Conservation (phyloP, 2,797 vertebrate species). For the Anisognathus igniventris region DNA sequence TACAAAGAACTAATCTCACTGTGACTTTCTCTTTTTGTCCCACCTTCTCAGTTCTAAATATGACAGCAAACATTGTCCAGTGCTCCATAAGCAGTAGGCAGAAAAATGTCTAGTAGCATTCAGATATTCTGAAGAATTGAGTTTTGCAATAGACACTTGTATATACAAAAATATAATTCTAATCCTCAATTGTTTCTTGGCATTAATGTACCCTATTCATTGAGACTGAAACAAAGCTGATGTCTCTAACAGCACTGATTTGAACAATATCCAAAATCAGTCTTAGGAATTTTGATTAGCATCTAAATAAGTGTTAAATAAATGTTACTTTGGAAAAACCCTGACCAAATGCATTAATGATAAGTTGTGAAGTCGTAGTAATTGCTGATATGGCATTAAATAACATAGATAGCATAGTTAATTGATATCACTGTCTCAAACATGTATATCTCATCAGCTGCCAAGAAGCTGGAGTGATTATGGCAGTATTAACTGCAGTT, state of each 20-base stretch:
- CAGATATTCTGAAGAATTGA: background rate
- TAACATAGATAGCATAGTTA: constrained; percentile 49
- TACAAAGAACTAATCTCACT: background rate
- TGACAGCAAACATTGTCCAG: background rate
- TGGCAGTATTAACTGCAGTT: constrained; percentile 16
- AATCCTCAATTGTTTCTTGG: constrained; percentile 42
- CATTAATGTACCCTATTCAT: constrained; percentile 27
- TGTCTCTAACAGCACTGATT: constrained; percentile 62
- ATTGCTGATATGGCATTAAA: constrained; percentile 56
- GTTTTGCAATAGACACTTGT: constrained; percentile 39
- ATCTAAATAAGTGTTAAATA: constrained; percentile 73
- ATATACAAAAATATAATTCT: constrained; percentile 41
- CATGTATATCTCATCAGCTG: constrained; percentile 54
- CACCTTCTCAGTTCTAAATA: background rate
- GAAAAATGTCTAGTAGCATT: background rate
- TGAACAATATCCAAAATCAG: constrained; percentile 71
- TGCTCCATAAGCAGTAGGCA: background rate
- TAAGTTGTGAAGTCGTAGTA: constrained; percentile 67
- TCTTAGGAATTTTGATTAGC: constrained; percentile 72
- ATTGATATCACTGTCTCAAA: constrained; percentile 64
- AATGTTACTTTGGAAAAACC: constrained; percentile 63
- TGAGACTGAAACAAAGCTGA: constrained; percentile 55
- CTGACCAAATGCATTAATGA: constrained; percentile 67
- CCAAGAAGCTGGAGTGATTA: constrained; percentile 11
- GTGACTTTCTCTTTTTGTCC: background rate